Evolutionary conservation across 2,888 invertebrate genomes (phyloP).

Genomic region (Colostygia pectinataria): DNA sequence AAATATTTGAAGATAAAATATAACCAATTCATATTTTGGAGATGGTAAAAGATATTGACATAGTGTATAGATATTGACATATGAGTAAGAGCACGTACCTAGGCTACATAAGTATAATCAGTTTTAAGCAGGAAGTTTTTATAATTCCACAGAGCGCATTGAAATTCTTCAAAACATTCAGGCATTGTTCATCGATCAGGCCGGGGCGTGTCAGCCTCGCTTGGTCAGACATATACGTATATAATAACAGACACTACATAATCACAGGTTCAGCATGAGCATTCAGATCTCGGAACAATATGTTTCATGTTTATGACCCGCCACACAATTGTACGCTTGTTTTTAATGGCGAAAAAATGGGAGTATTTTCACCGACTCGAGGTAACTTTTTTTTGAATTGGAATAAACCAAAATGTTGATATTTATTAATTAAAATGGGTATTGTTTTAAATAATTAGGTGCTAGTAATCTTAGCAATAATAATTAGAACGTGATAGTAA

Average conservation of each 20-base stretch:
- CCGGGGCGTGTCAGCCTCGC: slow-evolving; percentile 47
- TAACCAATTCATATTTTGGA: too few relatives aligned
- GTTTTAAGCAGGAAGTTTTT: slow-evolving; percentile 23
- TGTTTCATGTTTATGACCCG: slow-evolving; percentile 46
- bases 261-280: slow-evolving; percentile 48
- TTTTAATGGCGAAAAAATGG: slow-evolving; percentile 7
- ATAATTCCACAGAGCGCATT: slow-evolving; percentile 23
- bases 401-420: too few relatives aligned
- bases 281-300: slow-evolving; percentile 53
- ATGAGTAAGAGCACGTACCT: background rate
- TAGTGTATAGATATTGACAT: too few relatives aligned
- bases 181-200: slow-evolving; percentile 51
- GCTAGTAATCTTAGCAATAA: too few relatives aligned
- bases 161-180: slow-evolving; percentile 39
- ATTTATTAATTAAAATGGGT: too few relatives aligned
- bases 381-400: too few relatives aligned
- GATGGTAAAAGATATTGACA: too few relatives aligned
- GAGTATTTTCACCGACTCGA: too few relatives aligned
- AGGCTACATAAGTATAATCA: background rate
- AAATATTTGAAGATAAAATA: too few relatives aligned
- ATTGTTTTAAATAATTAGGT: too few relatives aligned
- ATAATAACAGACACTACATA: slow-evolving; percentile 38
- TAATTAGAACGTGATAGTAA: background rate
- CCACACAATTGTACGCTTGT: slow-evolving; percentile 20
- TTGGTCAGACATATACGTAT: slow-evolving; percentile 37